A percentile compares a stretch with the other conserved stretches of the same genome.
Conservation (phyloP, 2,888 invertebrate genomes). For the Cephus pygmeus region DNA sequence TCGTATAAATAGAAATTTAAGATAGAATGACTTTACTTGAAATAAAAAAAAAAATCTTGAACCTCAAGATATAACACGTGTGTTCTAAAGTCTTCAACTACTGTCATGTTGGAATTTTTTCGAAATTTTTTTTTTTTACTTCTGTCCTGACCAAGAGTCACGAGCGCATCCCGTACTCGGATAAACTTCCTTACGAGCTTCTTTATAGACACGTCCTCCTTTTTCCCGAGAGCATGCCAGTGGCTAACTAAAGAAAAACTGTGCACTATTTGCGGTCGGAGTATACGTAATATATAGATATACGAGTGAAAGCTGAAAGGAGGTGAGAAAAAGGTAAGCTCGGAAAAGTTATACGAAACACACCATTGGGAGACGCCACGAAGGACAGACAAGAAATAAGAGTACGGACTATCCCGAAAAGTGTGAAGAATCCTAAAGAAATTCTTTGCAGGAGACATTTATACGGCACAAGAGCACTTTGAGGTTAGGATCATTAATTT, state of each 20-base stretch:
- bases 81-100: not conserved
- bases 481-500: not conserved
- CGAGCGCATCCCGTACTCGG: slow-evolving; percentile 14
- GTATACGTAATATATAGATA: not conserved
- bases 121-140: not conserved
- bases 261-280: not conserved
- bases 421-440: not conserved
- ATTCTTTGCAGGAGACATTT: not conserved
- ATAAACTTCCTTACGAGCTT: slow-evolving; percentile 22
- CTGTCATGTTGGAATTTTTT: not conserved
- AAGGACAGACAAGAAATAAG: not conserved
- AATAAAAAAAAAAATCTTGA: not conserved
- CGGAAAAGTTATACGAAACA: not conserved
- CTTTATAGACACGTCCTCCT: slow-evolving; percentile 19
- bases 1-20: not conserved
- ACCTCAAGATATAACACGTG: not conserved
- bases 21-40: not conserved
- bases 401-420: not conserved
- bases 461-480: not conserved
- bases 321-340: not conserved
- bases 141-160: not conserved
- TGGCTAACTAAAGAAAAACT: slow-evolving; percentile 14
- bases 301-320: not conserved
- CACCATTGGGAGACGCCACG: not conserved
- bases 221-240: not conserved